These are phyloP conservation scores for Temnothorax nylanderi DNA, from an alignment of 1,140 invertebrate species.

Conservation along the genomic window DNA sequence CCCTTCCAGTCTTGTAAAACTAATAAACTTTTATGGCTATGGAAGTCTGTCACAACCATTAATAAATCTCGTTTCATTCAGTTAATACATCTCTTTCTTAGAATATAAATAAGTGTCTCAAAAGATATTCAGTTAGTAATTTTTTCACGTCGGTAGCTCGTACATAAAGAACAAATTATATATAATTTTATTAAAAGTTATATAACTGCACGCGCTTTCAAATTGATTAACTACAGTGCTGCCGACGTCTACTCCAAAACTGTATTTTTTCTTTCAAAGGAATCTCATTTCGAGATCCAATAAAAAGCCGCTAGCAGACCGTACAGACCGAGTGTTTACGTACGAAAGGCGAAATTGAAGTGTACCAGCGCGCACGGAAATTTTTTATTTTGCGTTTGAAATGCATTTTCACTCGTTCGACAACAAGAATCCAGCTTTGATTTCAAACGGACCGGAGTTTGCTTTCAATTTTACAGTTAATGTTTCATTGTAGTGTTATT, in stretches of 20 bases:
- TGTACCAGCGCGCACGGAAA: neutral
- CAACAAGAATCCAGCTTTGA: conserved; percentile 45
- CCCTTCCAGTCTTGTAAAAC: neutral
- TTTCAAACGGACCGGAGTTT: conserved; percentile 10
- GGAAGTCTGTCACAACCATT: neutral
- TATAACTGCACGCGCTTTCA: conserved; percentile 7
- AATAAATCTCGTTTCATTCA: conserved; percentile 8
- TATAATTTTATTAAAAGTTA: neutral
- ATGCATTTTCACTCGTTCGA: conserved; percentile 41
- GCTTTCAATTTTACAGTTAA: conserved; percentile 29
- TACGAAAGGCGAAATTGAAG: conserved; percentile 52
- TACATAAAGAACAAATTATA: neutral
- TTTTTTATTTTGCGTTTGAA: conserved; percentile 55
- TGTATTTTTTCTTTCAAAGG: conserved; percentile 41
- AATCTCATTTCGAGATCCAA: conserved; percentile 51
- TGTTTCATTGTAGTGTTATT: conserved; percentile 29
- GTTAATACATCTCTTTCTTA: neutral
- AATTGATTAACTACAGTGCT: conserved; percentile 2
- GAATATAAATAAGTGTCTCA: conserved; percentile 10
- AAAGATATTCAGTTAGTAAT: conserved; percentile 9
- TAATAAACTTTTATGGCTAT: conserved; percentile 7
- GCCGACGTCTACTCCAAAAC: neutral
- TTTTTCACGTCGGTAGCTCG: neutral
- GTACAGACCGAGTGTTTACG: conserved; percentile 34
- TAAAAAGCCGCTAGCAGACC: conserved; percentile 32